Evolutionary conservation across 1,140 invertebrate genomes (phyloP).

Genomic region (Megalonaias nervosa): DNA sequence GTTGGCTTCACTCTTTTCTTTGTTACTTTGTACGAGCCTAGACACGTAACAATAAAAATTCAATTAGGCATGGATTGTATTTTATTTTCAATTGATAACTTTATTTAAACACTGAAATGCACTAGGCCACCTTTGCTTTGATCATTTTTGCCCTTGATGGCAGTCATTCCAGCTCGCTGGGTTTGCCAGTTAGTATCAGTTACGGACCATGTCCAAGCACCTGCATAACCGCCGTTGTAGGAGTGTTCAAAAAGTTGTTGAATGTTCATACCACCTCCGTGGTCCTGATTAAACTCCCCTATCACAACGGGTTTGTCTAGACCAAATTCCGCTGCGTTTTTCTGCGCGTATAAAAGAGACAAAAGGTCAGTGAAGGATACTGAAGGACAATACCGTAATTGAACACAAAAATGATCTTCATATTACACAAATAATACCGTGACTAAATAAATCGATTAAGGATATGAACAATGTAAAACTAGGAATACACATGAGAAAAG

Average conservation of each 20-base stretch:
- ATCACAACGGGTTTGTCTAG: slow-evolving; percentile 70
- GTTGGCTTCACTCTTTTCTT: too few species aligned
- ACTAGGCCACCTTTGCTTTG: slow-evolving; percentile 32
- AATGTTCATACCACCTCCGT: slow-evolving; percentile 55
- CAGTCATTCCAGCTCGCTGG: slow-evolving; percentile 59
- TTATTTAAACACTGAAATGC: slow-evolving; percentile 10
- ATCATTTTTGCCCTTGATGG: slow-evolving; percentile 31
- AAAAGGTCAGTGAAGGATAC: neutral
- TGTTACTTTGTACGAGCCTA: too few species aligned
- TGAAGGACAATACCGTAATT: neutral
- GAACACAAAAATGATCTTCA: neutral
- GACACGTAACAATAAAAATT: too few species aligned
- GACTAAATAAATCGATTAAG: neutral
- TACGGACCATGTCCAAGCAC: slow-evolving; percentile 68
- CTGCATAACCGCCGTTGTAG: slow-evolving; percentile 67
- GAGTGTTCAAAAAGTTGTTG: slow-evolving; percentile 62
- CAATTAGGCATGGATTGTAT: too few species aligned
- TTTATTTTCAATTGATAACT: too few species aligned
- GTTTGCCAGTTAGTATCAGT: slow-evolving; percentile 59
- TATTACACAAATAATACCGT: neutral
- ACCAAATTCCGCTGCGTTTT: slow-evolving; percentile 55
- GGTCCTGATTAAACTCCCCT: slow-evolving; percentile 66
- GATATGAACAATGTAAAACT: too few species aligned
- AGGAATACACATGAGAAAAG: too few species aligned
- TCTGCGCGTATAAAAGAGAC: slow-evolving; percentile 43